A percentile compares a stretch with the other conserved stretches of the same genome.
These are phyloP conservation scores for Flexamia atlantica DNA, from an alignment of 2,888 invertebrate genomes.

Conservation along the genomic window DNA sequence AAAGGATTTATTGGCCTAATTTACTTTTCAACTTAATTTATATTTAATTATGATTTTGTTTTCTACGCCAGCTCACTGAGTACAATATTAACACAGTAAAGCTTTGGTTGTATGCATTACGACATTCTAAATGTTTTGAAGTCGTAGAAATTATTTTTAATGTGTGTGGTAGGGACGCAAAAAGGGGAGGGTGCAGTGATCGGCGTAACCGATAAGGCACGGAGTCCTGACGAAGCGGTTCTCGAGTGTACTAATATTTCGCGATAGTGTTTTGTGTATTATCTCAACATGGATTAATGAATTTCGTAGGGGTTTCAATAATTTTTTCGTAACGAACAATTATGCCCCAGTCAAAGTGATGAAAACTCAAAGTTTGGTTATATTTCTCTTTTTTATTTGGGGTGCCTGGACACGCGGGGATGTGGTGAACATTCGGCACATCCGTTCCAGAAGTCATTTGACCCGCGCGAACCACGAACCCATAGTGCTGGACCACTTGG, in stretches of 20 bases:
- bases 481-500: not conserved
- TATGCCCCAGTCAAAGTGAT: slow-evolving; percentile 28
- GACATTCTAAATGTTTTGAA: too few relatives aligned
- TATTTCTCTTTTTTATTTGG: not conserved
- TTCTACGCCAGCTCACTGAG: too few relatives aligned
- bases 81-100: too few relatives aligned
- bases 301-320: not conserved
- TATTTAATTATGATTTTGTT: too few relatives aligned
- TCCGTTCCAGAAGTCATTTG: slow-evolving; percentile 74
- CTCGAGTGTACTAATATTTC: not conserved
- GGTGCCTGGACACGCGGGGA: not conserved
- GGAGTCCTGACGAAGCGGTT: slow-evolving; percentile 1
- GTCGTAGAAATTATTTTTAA: not conserved
- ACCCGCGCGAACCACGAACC: slow-evolving; percentile 10
- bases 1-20: too few relatives aligned
- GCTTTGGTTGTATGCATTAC: too few relatives aligned
- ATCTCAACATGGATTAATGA: not conserved
- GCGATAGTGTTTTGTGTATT: slow-evolving; percentile 15
- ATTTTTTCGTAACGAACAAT: not conserved
- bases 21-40: too few relatives aligned
- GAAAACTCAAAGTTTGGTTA: not conserved
- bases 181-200: not conserved
- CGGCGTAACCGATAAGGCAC: not conserved
- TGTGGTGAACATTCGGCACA: slow-evolving; percentile 76
- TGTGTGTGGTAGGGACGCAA: not conserved